Conservation (phyloP, 2,113 vertebrate species). For the Salvelinus fontinalis region DNA sequence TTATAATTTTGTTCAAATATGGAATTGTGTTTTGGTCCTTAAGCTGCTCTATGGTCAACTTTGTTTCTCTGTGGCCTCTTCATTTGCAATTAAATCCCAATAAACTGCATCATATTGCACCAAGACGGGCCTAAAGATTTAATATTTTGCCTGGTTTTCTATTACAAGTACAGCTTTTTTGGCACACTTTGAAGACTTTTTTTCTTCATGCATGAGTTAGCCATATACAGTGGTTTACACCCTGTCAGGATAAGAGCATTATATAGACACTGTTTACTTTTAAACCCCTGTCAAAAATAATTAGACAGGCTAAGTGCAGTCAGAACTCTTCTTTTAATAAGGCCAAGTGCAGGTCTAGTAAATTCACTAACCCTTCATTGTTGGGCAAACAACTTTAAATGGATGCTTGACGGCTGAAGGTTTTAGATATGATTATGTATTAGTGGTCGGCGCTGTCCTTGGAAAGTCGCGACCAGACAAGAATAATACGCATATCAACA, state of each 20-base stretch:
- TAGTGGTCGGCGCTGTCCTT: constrained; percentile 9
- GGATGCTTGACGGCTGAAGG: not conserved
- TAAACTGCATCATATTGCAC: too few species aligned
- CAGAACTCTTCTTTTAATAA: constrained; percentile 25
- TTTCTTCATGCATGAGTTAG: constrained; percentile 14
- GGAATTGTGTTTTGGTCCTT: not conserved
- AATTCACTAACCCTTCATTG: constrained; percentile 15
- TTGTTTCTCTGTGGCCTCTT: not conserved
- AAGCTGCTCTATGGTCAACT: not conserved
- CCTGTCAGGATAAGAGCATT: constrained; percentile 15
- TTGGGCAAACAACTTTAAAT: constrained; percentile 19
- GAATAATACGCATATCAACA: not conserved
- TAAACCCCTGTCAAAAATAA: constrained; percentile 10
- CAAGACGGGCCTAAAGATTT: too few species aligned
- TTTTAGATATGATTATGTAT: constrained; percentile 16
- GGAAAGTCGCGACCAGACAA: not conserved
- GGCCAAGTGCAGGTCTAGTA: constrained; percentile 17
- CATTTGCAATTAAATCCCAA: not conserved
- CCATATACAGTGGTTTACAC: not conserved
- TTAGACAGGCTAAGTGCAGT: constrained; percentile 16
- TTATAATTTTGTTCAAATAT: not conserved
- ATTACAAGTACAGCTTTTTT: not conserved
- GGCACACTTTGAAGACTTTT: not conserved
- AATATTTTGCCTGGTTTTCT: not conserved
- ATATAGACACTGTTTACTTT: constrained; percentile 25